Percentiles rank a stretch among this genome's conserved stretches.
phyloP scores from a whole-genome alignment of 2,113 vertebrate species.

The Oceanites oceanicus region DNA sequence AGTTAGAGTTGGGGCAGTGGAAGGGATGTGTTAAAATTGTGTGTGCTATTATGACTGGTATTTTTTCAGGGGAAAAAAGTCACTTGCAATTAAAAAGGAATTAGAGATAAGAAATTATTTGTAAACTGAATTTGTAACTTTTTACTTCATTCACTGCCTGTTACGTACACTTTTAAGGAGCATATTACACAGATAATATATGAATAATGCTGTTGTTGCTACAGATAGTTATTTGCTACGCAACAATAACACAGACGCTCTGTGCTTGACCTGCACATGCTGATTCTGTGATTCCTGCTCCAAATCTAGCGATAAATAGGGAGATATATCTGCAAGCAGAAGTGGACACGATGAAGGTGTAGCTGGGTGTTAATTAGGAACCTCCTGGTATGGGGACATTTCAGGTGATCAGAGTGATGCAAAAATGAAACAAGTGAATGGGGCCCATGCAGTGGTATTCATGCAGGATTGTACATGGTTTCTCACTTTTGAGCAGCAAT shows the following conservation, averaged over 20 bases:
- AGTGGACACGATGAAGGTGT: neutral
- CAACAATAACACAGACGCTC: neutral
- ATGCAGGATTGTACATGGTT: neutral
- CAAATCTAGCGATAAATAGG: neutral
- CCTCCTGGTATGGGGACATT: neutral
- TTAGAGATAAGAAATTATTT: neutral
- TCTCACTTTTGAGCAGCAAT: neutral
- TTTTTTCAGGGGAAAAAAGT: neutral
- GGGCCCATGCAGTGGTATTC: neutral
- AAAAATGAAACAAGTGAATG: neutral
- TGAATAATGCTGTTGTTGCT: neutral
- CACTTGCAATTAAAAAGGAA: neutral
- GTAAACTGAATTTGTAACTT: neutral
- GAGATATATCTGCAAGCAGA: neutral
- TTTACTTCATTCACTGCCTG: neutral
- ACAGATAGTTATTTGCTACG: neutral
- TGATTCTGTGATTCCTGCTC: neutral
- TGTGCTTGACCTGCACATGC: rapidly evolving
- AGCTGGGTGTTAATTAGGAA: neutral
- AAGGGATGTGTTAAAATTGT: neutral
- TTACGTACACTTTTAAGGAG: neutral
- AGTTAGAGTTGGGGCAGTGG: neutral
- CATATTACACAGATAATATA: neutral
- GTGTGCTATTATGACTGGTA: neutral
- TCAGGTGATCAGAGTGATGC: neutral